Evolutionary conservation across 2,888 invertebrate genomes (phyloP), one percentile per base, ranked within the genome.

Genomic region (Tenthredo scrophulariae): DNA sequence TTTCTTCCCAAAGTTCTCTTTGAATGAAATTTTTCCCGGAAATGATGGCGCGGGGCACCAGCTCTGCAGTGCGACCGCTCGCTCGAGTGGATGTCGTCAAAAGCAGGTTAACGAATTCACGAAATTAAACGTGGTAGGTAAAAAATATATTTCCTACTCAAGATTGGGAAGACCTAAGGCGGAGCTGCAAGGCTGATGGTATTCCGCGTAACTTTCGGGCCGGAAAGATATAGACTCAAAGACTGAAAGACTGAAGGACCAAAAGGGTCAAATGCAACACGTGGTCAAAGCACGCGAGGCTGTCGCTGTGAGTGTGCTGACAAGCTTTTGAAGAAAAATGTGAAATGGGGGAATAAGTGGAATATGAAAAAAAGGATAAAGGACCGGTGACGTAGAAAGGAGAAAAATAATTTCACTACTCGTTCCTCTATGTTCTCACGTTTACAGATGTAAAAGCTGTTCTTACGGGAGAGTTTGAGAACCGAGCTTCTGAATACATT

Each of bases 401-500:
- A 85, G 84, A 82, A 87, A 85, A 82, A 86, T 40, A 46, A 26
- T 75, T 75, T 75, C 4, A 33, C n/a, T 22, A n/a, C 46, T 46
- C 46, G 9, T 70, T 37, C 40, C 33, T 10, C n/a, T 13, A 37
- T 40, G 33, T 70, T n/a, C 54, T 37, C n/a, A 40, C 54, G n/a
- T 22, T 22, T 54, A 54, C 9, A 29, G 7, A 79, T 37, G 33
- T n/a, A 15, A 29, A 3, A 22, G 26, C 10, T 29, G 50, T 50
- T 77, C 50, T 50, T 77, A 54, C 29, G 46, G 29, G 26, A 29
- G 50, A 77, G 33, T 50, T 77, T 58, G 79, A 75, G 79, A 75
- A 83, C 82, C 70, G 29, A 72, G 80, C 15, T 62, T 75, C 67
- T 83, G 87, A 86, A 87, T 87, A 84, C 83, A 85, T 87, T 86